Evolutionary conservation across 2,888 invertebrate species (phyloP).

Genomic region (Ommatoiulus sabulosus): DNA sequence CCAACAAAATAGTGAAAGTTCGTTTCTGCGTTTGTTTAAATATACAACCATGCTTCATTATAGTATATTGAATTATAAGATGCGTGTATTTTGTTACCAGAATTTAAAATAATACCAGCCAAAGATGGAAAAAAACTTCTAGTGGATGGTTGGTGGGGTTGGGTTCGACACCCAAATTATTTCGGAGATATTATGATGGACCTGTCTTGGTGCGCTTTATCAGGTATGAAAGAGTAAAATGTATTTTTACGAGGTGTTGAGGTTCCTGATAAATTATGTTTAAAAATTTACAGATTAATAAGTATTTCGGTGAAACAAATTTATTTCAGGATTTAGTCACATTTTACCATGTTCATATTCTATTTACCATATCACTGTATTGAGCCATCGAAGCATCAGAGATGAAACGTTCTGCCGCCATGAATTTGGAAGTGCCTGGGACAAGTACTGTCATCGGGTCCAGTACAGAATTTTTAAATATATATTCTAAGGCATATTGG

Average conservation of each 20-base stretch:
- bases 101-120: constrained; percentile 73
- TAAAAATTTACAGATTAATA: no score
- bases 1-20: no score
- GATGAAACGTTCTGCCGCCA: constrained; percentile 77
- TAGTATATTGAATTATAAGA: no score
- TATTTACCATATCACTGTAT: constrained; percentile 71
- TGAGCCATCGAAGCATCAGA: constrained; percentile 78
- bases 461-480: constrained; percentile 75
- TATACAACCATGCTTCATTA: no score
- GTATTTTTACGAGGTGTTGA: no score
- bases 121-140: constrained; percentile 78
- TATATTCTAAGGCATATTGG: neutral
- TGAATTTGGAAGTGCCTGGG: constrained; percentile 86
- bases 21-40: no score
- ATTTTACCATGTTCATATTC: constrained; percentile 73
- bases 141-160: constrained; percentile 83
- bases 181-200: constrained; percentile 84
- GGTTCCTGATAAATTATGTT: no score
- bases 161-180: constrained; percentile 89
- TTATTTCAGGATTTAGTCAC: constrained; percentile 66
- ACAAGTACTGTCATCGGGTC: constrained; percentile 82
- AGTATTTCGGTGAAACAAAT: neutral
- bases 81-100: constrained; percentile 50
- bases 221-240: neutral
- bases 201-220: constrained; percentile 69